Percentiles rank a stretch among this genome's conserved stretches.
These are phyloP conservation scores for Corythucha ciliata DNA, from an alignment of 2,888 invertebrate genomes.

Conservation along the genomic window DNA sequence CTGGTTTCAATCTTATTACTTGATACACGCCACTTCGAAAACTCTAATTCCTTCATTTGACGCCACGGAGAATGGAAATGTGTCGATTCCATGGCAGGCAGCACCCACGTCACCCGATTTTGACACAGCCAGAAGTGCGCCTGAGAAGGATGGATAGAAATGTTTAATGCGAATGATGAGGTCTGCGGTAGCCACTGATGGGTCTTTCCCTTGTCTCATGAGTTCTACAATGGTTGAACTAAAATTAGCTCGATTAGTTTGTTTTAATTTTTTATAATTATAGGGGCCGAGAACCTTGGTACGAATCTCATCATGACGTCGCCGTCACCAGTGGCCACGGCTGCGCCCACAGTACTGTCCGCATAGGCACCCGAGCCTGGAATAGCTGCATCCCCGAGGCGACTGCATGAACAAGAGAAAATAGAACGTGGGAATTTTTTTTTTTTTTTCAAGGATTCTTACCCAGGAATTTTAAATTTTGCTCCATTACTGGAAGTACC, in stretches of 20 bases:
- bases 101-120: conserved; percentile 69
- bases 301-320: conserved; percentile 95
- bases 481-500: conserved; percentile 97
- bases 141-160: conserved; percentile 71
- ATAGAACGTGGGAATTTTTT: too few relatives aligned
- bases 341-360: conserved; percentile 73
- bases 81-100: conserved; percentile 66
- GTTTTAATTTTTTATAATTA: too few relatives aligned
- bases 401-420: conserved; percentile 45
- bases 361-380: conserved; percentile 93
- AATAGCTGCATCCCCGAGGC: conserved; percentile 74
- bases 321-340: conserved; percentile 87
- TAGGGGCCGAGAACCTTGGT: too few relatives aligned
- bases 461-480: conserved; percentile 86
- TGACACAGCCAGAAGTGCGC: conserved; percentile 70
- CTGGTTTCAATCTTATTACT: too few relatives aligned
- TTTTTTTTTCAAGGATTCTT: conserved; percentile 27
- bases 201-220: conserved; percentile 66
- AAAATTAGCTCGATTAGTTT: too few relatives aligned
- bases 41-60: too few relatives aligned
- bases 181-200: conserved; percentile 58
- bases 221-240: conserved; percentile 78
- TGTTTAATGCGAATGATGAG: conserved; percentile 65
- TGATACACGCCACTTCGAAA: too few relatives aligned
- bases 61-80: conserved; percentile 35